Percentiles rank a stretch among this genome's conserved stretches.
These are phyloP conservation scores for Ricordea florida DNA, from an alignment of 92 coral and sea anemone species.

Conservation along the genomic window DNA sequence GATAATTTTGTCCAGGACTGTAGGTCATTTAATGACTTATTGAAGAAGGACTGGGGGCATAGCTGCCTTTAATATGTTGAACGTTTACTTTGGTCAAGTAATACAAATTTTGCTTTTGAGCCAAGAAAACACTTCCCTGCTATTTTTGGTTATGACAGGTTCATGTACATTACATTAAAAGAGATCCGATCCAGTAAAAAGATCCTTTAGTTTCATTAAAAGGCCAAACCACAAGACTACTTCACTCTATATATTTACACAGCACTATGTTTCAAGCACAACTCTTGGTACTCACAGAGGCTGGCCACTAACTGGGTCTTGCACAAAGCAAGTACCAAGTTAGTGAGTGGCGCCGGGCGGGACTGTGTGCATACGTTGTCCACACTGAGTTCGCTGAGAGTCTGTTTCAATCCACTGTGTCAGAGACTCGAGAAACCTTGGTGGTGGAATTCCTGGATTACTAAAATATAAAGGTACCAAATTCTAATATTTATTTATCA, in stretches of 20 bases:
- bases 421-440: slow-evolving; percentile 27
- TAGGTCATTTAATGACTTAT: slow-evolving; percentile 28
- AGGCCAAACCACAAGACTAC: slow-evolving; percentile 22
- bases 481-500: too few relatives aligned
- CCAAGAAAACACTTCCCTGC: slow-evolving; percentile 30
- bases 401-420: slow-evolving; percentile 41
- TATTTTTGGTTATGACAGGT: slow-evolving; percentile 33
- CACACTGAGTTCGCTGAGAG: slow-evolving; percentile 35
- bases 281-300: slow-evolving; percentile 30
- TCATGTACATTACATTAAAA: slow-evolving; percentile 5
- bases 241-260: too few relatives aligned
- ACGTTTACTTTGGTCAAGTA: slow-evolving; percentile 24
- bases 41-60: slow-evolving; percentile 18
- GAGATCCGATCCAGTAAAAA: slow-evolving; percentile 22
- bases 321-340: slow-evolving; percentile 36
- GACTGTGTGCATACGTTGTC: slow-evolving; percentile 40
- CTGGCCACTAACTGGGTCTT: slow-evolving; percentile 49
- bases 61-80: slow-evolving; percentile 19
- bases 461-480: too few relatives aligned
- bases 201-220: slow-evolving; percentile 18
- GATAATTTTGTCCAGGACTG: too few relatives aligned
- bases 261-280: neutral
- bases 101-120: slow-evolving; percentile 41
- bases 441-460: slow-evolving; percentile 51
- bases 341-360: slow-evolving; percentile 43